Conservation (phyloP, 30 jellyfish, hydroid and myxozoan species). For the Aurelia aurita region DNA sequence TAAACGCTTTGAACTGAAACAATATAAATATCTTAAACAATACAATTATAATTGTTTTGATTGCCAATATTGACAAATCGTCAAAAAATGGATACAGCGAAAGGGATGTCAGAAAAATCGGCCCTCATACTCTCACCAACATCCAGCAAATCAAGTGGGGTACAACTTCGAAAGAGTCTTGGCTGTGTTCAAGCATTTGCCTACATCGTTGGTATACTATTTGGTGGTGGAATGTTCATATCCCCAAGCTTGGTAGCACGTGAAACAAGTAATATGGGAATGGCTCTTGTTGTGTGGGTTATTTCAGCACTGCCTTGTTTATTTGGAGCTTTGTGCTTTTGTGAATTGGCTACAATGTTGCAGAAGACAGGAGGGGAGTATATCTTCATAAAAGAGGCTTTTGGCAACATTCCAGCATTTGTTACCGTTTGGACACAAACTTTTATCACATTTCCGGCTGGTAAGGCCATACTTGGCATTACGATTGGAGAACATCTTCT, state of each 20-base stretch:
- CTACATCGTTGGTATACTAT: constrained; percentile 45
- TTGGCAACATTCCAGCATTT: constrained; percentile 56
- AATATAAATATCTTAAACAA: too few species aligned
- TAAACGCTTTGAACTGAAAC: too few species aligned
- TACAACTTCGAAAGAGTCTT: constrained; percentile 27
- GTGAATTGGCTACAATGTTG: constrained; percentile 52
- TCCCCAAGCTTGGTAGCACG: constrained; percentile 68
- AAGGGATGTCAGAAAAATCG: background rate
- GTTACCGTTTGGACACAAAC: constrained; percentile 1
- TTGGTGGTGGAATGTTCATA: constrained; percentile 58
- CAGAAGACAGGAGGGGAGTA: constrained; percentile 65
- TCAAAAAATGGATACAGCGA: background rate
- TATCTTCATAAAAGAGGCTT: constrained; percentile 36
- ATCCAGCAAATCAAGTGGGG: background rate
- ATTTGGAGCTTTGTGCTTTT: constrained; percentile 60
- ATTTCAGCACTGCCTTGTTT: constrained; percentile 13
- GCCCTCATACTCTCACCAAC: background rate
- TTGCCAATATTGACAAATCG: too few species aligned
- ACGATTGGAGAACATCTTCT: constrained; percentile 28
- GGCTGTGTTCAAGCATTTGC: constrained; percentile 54
- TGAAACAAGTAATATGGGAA: constrained; percentile 53
- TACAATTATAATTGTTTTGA: too few species aligned
- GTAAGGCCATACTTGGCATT: constrained; percentile 13
- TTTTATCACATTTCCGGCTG: constrained; percentile 9
- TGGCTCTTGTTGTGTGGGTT: constrained; percentile 50